Evolutionary conservation across 2,113 vertebrate species (phyloP).

Genomic region (Megalops atlanticus): DNA sequence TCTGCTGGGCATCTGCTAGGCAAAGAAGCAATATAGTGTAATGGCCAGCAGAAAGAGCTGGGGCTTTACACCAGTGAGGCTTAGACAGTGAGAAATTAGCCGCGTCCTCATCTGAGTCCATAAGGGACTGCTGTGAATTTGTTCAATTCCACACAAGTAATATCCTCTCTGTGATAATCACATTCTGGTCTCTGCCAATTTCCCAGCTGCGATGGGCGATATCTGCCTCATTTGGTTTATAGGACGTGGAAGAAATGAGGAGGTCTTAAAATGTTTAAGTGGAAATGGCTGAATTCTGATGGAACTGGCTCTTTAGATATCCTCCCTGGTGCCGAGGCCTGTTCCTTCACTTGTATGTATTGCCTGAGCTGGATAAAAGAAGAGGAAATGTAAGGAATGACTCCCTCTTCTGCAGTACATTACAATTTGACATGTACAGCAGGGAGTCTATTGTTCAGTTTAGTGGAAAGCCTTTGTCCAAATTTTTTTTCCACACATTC

Average conservation of each 20-base stretch:
- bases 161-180: background rate
- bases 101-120: background rate
- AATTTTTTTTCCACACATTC: too few species aligned
- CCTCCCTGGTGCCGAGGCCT: background rate
- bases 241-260: background rate
- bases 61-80: too few species aligned
- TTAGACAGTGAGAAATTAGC: too few species aligned
- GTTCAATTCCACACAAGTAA: background rate
- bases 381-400: too few species aligned
- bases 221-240: background rate
- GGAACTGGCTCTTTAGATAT: too few species aligned
- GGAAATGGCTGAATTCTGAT: background rate
- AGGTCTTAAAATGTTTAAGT: constrained; percentile 1
- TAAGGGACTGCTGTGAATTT: background rate
- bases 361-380: background rate
- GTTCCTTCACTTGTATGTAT: background rate
- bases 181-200: background rate
- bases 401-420: too few species aligned
- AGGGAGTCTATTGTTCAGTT: too few species aligned
- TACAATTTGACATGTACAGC: too few species aligned
- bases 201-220: background rate
- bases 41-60: too few species aligned
- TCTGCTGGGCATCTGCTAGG: too few species aligned
- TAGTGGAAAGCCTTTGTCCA: too few species aligned
- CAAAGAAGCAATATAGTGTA: too few species aligned